phyloP scores from a whole-genome alignment of 1,140 invertebrate genomes.

The Samia ricini region DNA sequence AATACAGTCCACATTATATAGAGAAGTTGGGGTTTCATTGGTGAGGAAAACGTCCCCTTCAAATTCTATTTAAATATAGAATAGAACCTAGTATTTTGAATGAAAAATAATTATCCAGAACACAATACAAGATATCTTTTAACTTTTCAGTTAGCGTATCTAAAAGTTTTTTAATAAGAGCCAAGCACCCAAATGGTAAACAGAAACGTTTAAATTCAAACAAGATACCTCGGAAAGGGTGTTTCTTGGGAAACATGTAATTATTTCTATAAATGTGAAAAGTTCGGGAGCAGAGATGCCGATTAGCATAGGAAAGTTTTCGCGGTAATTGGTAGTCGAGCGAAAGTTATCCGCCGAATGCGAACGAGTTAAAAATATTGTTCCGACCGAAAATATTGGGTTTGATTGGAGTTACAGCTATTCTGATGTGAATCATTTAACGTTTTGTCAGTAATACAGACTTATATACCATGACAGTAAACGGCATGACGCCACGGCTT shows the following conservation, averaged over 20 bases:
- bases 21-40: no score
- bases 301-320: conserved; percentile 27
- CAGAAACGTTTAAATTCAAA: conserved; percentile 37
- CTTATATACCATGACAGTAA: no score
- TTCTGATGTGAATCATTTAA: no score
- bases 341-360: background rate
- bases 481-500: no score
- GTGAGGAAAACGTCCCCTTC: no score
- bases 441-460: no score
- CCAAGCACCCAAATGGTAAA: conserved; percentile 36
- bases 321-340: conserved; percentile 24
- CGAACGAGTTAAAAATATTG: background rate
- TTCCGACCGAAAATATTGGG: background rate
- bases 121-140: no score
- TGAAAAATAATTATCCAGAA: no score
- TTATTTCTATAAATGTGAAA: conserved; percentile 44
- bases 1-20: no score
- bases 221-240: conserved; percentile 17
- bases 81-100: no score
- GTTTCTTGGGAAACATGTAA: conserved; percentile 24
- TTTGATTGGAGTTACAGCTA: background rate
- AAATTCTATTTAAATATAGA: no score
- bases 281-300: conserved; percentile 30
- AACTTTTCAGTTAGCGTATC: background rate
- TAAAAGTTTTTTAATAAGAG: conserved; percentile 41